Evolutionary conservation across 2,113 vertebrate species (phyloP).

Genomic region (Gallinago jamesoni): DNA sequence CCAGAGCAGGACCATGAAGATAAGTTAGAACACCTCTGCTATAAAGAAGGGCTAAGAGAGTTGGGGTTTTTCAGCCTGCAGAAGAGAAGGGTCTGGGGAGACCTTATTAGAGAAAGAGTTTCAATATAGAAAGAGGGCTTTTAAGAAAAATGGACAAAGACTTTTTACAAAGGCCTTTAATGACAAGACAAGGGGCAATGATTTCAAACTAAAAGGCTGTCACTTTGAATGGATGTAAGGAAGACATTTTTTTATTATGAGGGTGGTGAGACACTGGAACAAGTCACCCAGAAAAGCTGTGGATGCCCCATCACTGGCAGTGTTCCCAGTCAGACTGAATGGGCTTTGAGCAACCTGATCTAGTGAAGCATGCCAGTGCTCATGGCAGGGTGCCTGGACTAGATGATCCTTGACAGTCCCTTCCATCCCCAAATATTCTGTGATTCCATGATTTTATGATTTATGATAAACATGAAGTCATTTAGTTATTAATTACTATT

Average conservation of each 20-base stretch:
- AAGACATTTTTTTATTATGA: background rate
- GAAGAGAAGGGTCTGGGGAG: background rate
- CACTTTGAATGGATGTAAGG: background rate
- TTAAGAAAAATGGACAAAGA: background rate
- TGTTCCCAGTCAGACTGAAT: background rate
- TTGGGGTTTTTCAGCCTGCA: background rate
- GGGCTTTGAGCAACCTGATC: background rate
- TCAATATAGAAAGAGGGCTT: background rate
- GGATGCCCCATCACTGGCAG: fast-evolving
- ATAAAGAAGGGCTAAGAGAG: background rate
- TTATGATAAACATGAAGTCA: background rate
- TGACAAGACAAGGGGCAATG: background rate
- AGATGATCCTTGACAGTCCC: background rate
- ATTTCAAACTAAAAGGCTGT: background rate
- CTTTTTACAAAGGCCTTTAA: background rate
- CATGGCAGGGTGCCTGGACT: background rate
- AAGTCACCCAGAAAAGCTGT: background rate
- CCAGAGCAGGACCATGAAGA: background rate
- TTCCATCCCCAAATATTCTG: background rate
- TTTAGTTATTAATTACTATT: background rate
- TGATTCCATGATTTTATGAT: background rate
- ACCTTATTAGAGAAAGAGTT: background rate
- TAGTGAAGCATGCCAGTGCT: background rate
- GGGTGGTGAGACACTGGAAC: fast-evolving
- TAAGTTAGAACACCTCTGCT: background rate